Conservation (phyloP, 1,140 invertebrate species). For the Neuroterus valhalla region DNA sequence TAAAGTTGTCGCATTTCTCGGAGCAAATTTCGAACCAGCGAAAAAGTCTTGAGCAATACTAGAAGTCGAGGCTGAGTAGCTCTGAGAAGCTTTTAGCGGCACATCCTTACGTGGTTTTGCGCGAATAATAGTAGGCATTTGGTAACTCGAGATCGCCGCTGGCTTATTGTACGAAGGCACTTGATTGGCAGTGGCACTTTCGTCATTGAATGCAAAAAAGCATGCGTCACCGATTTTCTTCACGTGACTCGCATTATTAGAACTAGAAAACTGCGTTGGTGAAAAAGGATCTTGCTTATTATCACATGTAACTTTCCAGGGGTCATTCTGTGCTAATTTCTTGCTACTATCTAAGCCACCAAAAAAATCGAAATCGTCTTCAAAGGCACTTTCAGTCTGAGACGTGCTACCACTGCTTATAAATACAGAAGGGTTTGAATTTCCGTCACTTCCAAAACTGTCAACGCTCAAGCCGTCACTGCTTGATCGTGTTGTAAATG, state of each 20-base stretch:
- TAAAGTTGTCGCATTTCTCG: conserved; percentile 26
- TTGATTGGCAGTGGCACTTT: conserved; percentile 43
- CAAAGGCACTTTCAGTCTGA: conserved; percentile 84
- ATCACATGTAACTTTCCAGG: conserved; percentile 61
- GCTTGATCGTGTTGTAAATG: conserved; percentile 82
- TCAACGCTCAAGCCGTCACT: conserved; percentile 84
- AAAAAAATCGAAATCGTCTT: conserved; percentile 84
- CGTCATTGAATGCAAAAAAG: conserved; percentile 64
- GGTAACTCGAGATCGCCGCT: conserved; percentile 31
- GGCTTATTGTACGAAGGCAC: conserved; percentile 38
- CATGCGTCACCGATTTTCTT: conserved; percentile 59
- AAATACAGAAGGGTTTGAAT: conserved; percentile 77
- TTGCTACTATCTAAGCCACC: conserved; percentile 58
- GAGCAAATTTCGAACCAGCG: neutral
- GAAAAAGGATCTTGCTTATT: conserved; percentile 65
- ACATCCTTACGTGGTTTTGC: conserved; percentile 64
- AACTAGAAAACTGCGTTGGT: conserved; percentile 42
- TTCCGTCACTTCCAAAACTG: conserved; percentile 84
- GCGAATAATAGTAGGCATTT: conserved; percentile 82
- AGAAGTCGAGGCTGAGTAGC: conserved; percentile 28
- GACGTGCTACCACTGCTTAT: conserved; percentile 79
- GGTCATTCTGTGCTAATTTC: conserved; percentile 57
- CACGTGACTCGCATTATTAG: conserved; percentile 34
- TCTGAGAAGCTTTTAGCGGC: conserved; percentile 50
- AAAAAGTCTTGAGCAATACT: neutral